A percentile compares a stretch with the other conserved stretches of the same genome.
Evolutionary conservation across 2,113 vertebrate genomes (phyloP).

Genomic region (Neodon shergylaensis): DNA sequence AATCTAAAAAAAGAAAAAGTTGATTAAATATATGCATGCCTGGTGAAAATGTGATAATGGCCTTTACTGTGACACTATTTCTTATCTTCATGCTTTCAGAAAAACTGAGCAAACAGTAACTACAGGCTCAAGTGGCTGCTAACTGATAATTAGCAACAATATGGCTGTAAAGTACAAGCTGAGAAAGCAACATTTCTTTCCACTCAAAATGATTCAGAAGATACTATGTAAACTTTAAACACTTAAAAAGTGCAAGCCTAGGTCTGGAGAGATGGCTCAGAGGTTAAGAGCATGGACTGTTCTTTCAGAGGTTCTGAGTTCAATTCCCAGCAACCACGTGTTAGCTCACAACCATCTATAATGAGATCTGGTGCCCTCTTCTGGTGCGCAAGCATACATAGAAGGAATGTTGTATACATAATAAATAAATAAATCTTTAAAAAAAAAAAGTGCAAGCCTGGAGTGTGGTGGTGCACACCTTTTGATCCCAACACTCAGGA

Average conservation of each 20-base stretch:
- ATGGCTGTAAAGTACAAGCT: slow-evolving; percentile 18
- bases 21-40: slow-evolving; percentile 55
- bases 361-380: too few relatives aligned
- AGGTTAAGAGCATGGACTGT: too few relatives aligned
- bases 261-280: too few relatives aligned
- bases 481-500: neutral
- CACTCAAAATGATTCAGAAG: slow-evolving; percentile 54
- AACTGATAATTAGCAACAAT: slow-evolving; percentile 24
- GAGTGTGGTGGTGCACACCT: neutral
- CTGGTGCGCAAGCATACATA: too few relatives aligned
- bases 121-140: neutral
- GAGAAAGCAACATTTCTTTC: slow-evolving; percentile 56
- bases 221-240: neutral
- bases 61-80: slow-evolving; percentile 40
- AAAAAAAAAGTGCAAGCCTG: neutral
- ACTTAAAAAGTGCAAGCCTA: slow-evolving; percentile 7
- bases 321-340: too few relatives aligned
- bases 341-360: too few relatives aligned
- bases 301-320: too few relatives aligned
- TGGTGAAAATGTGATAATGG: slow-evolving; percentile 15
- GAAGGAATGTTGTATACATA: too few relatives aligned
- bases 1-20: slow-evolving; percentile 85
- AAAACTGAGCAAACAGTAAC: slow-evolving; percentile 49
- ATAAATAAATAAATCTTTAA: too few relatives aligned
- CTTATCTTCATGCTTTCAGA: slow-evolving; percentile 34